A percentile compares a stretch with the other conserved stretches of the same genome.
Evolutionary conservation across 2,113 vertebrate species (phyloP).

Genomic region (Pachyramphus minor): DNA sequence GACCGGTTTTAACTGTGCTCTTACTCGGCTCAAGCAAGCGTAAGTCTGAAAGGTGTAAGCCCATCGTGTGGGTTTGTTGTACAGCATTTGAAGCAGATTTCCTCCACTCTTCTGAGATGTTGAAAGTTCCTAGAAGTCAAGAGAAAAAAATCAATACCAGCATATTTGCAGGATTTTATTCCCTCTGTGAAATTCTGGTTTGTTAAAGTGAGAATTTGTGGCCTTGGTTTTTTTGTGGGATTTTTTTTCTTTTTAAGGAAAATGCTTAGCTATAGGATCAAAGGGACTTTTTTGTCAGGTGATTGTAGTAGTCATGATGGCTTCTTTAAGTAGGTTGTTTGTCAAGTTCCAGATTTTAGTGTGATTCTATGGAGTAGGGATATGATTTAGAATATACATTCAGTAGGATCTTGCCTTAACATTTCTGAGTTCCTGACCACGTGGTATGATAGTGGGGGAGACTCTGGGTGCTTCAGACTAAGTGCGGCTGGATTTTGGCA

Average conservation of each 20-base stretch:
- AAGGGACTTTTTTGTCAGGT: not conserved
- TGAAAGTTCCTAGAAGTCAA: slow-evolving; percentile 69
- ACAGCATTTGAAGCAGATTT: slow-evolving; percentile 80
- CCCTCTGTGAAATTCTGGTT: not conserved
- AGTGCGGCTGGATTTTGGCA: not conserved
- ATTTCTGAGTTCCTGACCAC: not conserved
- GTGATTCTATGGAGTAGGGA: not conserved
- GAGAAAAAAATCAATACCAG: not conserved
- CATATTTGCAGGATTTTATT: not conserved
- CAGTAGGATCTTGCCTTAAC: not conserved
- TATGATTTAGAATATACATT: not conserved
- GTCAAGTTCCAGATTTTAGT: not conserved
- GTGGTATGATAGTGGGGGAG: not conserved
- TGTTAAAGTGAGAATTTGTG: not conserved
- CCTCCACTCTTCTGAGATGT: slow-evolving; percentile 80
- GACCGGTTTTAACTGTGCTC: slow-evolving; percentile 60
- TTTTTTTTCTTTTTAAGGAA: no score
- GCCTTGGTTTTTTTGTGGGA: not conserved
- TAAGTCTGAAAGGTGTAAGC: slow-evolving; percentile 78
- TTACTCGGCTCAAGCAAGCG: slow-evolving; percentile 66
- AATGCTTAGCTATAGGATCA: not conserved
- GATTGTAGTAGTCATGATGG: not conserved
- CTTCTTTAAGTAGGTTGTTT: not conserved
- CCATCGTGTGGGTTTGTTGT: slow-evolving; percentile 77
- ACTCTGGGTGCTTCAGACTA: not conserved